These are phyloP conservation scores for Chiloscyllium punctatum DNA, from an alignment of 2,797 vertebrate species.

Conservation along the genomic window DNA sequence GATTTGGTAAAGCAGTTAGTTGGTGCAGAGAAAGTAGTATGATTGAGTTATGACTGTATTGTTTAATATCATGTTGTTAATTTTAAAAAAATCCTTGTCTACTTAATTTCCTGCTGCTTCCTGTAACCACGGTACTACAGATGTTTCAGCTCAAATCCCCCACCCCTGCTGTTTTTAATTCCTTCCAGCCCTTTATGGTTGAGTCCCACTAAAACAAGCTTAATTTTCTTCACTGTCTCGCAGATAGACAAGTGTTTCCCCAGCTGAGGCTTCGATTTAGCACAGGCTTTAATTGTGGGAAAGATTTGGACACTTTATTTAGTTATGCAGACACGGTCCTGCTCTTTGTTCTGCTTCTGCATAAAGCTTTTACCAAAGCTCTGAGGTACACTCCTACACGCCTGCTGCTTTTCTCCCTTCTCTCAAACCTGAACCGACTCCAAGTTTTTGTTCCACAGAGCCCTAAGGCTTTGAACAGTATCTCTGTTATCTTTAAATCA, in stretches of 20 bases:
- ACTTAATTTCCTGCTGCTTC: not conserved
- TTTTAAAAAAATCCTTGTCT: not conserved
- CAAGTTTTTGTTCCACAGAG: not conserved
- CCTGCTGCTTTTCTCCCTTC: not conserved
- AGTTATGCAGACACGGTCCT: not conserved
- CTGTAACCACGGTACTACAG: not conserved
- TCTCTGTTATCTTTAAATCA: slow-evolving; percentile 33
- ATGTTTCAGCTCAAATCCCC: not conserved
- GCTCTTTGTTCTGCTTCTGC: not conserved
- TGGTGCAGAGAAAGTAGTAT: not conserved
- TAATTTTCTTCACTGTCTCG: slow-evolving; percentile 21
- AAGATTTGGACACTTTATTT: slow-evolving; percentile 12
- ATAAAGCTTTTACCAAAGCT: not conserved
- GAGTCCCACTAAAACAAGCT: slow-evolving; percentile 12
- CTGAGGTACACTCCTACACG: not conserved
- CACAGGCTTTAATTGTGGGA: slow-evolving; percentile 13
- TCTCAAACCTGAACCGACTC: slow-evolving; percentile 9
- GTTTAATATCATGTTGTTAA: not conserved
- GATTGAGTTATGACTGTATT: not conserved
- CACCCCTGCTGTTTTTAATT: slow-evolving; percentile 26
- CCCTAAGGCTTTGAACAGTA: slow-evolving; percentile 17
- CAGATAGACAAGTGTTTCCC: not conserved
- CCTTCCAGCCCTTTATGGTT: not conserved
- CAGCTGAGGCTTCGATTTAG: not conserved
- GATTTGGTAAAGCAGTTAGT: not conserved